Evolutionary conservation across 1,140 invertebrate genomes (phyloP).

Genomic region (Caenorhabditis inopinata): DNA sequence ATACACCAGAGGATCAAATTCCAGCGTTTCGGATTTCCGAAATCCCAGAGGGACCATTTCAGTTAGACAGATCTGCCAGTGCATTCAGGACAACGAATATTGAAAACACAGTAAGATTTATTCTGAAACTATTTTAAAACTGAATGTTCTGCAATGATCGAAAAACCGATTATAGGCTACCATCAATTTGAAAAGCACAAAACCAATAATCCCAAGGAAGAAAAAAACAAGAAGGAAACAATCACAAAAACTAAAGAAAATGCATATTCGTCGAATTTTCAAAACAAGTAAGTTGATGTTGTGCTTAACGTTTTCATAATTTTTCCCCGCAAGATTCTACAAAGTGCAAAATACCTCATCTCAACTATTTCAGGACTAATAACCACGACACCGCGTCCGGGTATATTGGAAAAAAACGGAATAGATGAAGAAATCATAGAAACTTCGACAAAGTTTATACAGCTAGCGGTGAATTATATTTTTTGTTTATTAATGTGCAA

Average conservation of each 20-base stretch:
- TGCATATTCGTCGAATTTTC: neutral
- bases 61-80: neutral
- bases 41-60: neutral
- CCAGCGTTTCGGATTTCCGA: neutral
- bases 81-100: neutral
- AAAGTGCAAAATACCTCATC: neutral
- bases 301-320: too few relatives aligned
- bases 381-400: neutral
- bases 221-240: neutral
- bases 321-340: neutral
- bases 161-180: neutral
- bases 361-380: neutral
- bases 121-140: too few relatives aligned
- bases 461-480: neutral
- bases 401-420: neutral
- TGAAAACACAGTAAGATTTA: conserved; percentile 1
- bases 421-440: neutral
- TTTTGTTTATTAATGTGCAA: too few relatives aligned
- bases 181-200: neutral
- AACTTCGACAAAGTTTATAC: conserved; percentile 7
- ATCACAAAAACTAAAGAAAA: neutral
- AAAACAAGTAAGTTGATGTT: neutral
- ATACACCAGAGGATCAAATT: neutral
- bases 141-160: too few relatives aligned
- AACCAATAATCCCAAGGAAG: conserved; percentile 8